Evolutionary conservation across 2,888 invertebrate species (phyloP).

Genomic region (Sialis lutaria): DNA sequence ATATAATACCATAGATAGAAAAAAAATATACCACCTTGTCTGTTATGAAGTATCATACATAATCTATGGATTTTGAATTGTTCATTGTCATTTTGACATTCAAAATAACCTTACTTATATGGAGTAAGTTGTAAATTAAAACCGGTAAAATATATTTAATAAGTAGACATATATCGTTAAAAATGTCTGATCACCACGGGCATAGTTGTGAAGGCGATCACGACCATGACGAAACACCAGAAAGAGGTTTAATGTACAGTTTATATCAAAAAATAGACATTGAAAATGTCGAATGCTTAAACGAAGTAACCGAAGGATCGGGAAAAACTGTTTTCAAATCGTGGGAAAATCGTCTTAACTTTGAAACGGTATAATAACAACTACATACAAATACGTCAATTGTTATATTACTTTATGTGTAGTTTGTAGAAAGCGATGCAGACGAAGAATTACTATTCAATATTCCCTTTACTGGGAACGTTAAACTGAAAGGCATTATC

Average conservation of each 20-base stretch:
- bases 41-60: too few relatives aligned
- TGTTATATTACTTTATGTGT: slow-evolving; percentile 18
- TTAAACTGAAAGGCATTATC: slow-evolving; percentile 88
- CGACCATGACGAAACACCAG: slow-evolving; percentile 42
- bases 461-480: slow-evolving; percentile 89
- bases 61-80: too few relatives aligned
- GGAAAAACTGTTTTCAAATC: slow-evolving; percentile 83
- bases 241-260: slow-evolving; percentile 64
- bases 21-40: too few relatives aligned
- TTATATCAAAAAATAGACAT: slow-evolving; percentile 79
- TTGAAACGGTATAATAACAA: slow-evolving; percentile 40
- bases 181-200: slow-evolving; percentile 22
- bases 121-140: too few relatives aligned
- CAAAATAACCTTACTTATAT: too few relatives aligned
- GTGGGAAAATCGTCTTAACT: slow-evolving; percentile 72
- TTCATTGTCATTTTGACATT: too few relatives aligned
- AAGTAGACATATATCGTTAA: too few relatives aligned
- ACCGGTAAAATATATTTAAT: too few relatives aligned
- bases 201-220: slow-evolving; percentile 42
- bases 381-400: neutral
- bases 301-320: slow-evolving; percentile 72
- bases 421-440: slow-evolving; percentile 92
- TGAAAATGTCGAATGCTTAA: slow-evolving; percentile 75
- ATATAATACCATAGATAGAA: too few relatives aligned
- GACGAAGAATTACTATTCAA: slow-evolving; percentile 94